phyloP scores from a whole-genome alignment of 2,888 invertebrate genomes.

The Agrochola litura region DNA sequence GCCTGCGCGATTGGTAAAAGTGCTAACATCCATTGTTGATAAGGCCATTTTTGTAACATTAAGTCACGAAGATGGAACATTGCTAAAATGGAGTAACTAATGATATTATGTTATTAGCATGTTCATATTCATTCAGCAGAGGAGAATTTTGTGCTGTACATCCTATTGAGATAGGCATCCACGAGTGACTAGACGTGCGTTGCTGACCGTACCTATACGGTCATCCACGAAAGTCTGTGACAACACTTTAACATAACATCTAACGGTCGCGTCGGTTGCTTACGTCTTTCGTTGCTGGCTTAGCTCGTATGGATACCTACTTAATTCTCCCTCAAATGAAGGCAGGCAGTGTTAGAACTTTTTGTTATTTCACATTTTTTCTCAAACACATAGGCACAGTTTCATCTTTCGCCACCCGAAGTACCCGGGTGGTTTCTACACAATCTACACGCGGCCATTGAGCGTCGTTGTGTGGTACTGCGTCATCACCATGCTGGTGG shows the following conservation, averaged over 20 bases:
- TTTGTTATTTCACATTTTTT: background rate
- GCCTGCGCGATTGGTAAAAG: background rate
- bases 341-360: no score
- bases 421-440: slow-evolving; percentile 89
- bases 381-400: slow-evolving; percentile 85
- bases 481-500: slow-evolving; percentile 77
- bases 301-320: background rate
- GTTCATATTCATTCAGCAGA: background rate
- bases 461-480: slow-evolving; percentile 90
- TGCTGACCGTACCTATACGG: no score
- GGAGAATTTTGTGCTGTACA: background rate
- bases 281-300: background rate
- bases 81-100: background rate
- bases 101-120: background rate
- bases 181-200: background rate
- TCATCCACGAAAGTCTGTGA: background rate
- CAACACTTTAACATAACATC: background rate
- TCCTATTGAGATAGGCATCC: background rate
- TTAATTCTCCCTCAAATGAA: background rate
- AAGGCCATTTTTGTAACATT: background rate
- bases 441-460: slow-evolving; percentile 92
- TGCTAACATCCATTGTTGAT: background rate
- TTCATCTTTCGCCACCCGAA: slow-evolving; percentile 93
- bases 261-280: background rate
- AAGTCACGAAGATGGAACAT: background rate